Conservation (phyloP, 2,113 vertebrate genomes). For the Bujurquina vittata region DNA sequence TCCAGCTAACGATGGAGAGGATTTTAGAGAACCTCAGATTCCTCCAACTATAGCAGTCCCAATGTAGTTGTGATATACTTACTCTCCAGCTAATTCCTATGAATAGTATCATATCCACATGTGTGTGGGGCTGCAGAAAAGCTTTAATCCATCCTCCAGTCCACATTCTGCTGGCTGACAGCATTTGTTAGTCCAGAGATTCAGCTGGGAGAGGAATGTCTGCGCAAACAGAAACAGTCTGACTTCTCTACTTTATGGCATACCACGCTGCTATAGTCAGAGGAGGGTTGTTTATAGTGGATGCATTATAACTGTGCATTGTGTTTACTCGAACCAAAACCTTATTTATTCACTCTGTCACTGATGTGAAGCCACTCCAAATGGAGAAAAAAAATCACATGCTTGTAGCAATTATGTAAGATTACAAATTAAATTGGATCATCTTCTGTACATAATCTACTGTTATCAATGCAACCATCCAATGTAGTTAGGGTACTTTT, state of each 20-base stretch:
- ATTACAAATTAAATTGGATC: neutral
- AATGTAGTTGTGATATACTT: conserved; percentile 10
- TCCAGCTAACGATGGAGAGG: neutral
- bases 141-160: conserved; percentile 30
- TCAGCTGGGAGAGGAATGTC: conserved; percentile 24
- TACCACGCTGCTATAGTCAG: conserved; percentile 19
- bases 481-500: rapidly evolving
- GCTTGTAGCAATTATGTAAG: neutral
- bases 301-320: conserved; percentile 6
- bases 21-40: neutral
- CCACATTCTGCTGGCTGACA: conserved; percentile 28
- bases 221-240: conserved; percentile 29
- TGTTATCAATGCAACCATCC: neutral
- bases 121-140: conserved; percentile 16
- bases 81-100: neutral
- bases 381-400: neutral
- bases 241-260: conserved; percentile 23
- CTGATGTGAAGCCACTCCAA: neutral
- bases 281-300: conserved; percentile 15
- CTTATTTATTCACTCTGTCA: neutral
- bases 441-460: too few relatives aligned
- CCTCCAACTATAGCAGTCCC: neutral
- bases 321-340: neutral
- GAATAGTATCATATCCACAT: conserved; percentile 12
- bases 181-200: conserved; percentile 9